These are phyloP conservation scores for Orchestes rusci DNA, from an alignment of 2,888 invertebrate genomes.

Conservation along the genomic window DNA sequence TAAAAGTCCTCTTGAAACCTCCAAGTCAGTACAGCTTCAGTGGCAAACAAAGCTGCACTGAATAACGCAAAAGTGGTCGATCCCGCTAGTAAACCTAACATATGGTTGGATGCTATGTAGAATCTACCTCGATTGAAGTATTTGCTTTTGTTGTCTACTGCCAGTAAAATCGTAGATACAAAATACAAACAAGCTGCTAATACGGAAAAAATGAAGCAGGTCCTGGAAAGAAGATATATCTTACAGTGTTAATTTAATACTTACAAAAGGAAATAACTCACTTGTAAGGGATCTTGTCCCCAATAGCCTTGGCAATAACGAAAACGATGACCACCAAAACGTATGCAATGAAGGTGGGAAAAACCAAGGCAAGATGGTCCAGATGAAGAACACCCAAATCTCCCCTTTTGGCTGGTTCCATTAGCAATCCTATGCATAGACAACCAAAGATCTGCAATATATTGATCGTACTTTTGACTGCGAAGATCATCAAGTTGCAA, in stretches of 20 bases:
- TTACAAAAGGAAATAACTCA: constrained; percentile 3
- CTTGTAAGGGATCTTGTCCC: constrained; percentile 20
- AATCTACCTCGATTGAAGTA: neutral
- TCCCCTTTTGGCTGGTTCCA: constrained; percentile 16
- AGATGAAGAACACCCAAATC: constrained; percentile 15
- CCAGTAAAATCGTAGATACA: neutral
- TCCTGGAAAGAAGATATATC: constrained; percentile 2
- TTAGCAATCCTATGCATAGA: constrained; percentile 11
- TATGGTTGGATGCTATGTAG: neutral
- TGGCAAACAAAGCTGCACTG: neutral
- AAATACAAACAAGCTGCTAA: neutral
- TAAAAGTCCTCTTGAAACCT: neutral
- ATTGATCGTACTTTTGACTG: no score
- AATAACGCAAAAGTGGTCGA: neutral
- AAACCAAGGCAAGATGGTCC: constrained; percentile 18
- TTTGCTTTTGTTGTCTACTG: neutral
- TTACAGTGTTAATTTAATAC: neutral
- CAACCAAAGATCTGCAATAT: constrained; percentile 14
- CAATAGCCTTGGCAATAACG: constrained; percentile 13
- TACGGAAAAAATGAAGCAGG: constrained; percentile 2
- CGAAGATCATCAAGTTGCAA: no score
- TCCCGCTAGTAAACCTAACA: neutral
- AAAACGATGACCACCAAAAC: constrained; percentile 7
- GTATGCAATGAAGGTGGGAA: constrained; percentile 17
- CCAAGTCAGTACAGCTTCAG: neutral